Percentiles rank a stretch among this genome's conserved stretches.
Conservation (phyloP, 2,113 vertebrate genomes). For the Meles meles region DNA sequence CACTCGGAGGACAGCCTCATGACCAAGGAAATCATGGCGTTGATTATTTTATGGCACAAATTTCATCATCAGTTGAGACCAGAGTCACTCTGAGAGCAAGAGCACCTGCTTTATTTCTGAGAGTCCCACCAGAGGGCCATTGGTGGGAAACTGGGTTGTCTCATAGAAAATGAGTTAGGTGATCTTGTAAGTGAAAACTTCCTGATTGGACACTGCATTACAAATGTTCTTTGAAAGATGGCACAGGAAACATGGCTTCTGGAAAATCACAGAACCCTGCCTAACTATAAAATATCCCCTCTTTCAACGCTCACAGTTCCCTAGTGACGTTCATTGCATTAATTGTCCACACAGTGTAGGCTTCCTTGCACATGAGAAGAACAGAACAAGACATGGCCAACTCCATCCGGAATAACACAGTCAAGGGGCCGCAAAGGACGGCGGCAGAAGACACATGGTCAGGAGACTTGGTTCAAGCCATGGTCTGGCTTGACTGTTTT, state of each 20-base stretch:
- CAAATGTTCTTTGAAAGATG: neutral
- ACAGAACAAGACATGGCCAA: neutral
- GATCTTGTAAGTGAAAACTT: neutral
- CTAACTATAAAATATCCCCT: neutral
- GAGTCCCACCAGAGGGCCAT: no score
- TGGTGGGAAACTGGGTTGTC: neutral
- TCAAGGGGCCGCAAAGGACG: neutral
- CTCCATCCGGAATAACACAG: neutral
- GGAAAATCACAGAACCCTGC: neutral
- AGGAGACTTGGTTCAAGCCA: accelerated
- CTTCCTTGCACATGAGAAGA: neutral
- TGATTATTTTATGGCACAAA: neutral
- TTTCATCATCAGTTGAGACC: neutral
- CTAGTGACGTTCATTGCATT: neutral
- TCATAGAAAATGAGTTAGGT: neutral
- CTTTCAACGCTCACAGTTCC: neutral
- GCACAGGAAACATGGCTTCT: neutral
- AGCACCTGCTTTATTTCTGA: neutral
- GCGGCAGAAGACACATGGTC: neutral
- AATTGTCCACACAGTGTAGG: neutral
- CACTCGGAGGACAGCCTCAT: neutral
- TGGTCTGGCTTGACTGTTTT: neutral
- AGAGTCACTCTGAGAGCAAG: neutral
- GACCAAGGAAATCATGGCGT: neutral
- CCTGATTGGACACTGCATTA: neutral